Conservation (phyloP, 2,888 invertebrate species). For the Sturmia bella region DNA sequence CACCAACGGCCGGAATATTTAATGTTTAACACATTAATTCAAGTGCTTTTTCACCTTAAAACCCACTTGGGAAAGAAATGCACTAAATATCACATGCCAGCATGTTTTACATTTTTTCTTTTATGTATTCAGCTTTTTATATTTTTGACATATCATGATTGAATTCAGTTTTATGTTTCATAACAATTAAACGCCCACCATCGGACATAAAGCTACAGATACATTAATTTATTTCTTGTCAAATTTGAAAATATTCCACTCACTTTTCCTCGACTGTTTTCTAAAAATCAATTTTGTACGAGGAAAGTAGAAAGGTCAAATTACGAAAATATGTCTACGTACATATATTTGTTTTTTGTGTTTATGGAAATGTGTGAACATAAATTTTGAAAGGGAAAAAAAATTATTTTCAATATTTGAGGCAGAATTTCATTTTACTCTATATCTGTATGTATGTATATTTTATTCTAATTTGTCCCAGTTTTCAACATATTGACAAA, state of each 20-base stretch:
- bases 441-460: too few species aligned
- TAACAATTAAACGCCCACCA: constrained; percentile 54
- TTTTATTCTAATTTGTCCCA: constrained; percentile 33
- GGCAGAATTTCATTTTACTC: too few species aligned
- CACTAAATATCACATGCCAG: constrained; percentile 14
- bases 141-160: constrained; percentile 21
- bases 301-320: constrained; percentile 8
- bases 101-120: constrained; percentile 26
- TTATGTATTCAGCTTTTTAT: not conserved
- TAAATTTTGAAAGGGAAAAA: too few species aligned
- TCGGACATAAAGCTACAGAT: not conserved
- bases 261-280: not conserved
- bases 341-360: not conserved
- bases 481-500: constrained; percentile 19
- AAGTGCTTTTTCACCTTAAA: constrained; percentile 50
- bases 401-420: too few species aligned
- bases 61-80: constrained; percentile 3
- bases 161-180: constrained; percentile 48
- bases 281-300: not conserved
- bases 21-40: constrained; percentile 18
- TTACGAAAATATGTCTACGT: constrained; percentile 22
- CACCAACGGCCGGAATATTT: not conserved
- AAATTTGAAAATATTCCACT: constrained; percentile 3
- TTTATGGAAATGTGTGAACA: not conserved
- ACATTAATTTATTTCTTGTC: constrained; percentile 13